These are phyloP conservation scores for Trichogramma dendrolimi DNA, from an alignment of 2,888 invertebrate genomes.

Conservation along the genomic window DNA sequence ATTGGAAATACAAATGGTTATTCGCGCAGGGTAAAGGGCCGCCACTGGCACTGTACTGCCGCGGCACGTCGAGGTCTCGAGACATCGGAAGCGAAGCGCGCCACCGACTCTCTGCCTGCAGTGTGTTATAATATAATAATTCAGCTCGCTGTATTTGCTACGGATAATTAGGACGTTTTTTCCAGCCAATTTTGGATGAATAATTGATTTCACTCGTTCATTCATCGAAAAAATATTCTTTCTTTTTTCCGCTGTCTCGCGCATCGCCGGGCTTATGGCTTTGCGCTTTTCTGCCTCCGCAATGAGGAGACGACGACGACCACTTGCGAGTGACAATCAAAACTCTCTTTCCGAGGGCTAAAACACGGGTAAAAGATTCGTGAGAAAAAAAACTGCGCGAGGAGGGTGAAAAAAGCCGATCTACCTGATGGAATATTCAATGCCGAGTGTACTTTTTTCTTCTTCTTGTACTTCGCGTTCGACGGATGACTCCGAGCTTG, in stretches of 20 bases:
- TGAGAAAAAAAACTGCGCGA: background rate
- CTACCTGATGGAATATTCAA: conserved; percentile 49
- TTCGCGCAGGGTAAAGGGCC: conserved; percentile 46
- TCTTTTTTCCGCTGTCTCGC: conserved; percentile 6
- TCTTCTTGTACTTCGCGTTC: conserved; percentile 27
- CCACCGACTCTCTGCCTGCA: no score
- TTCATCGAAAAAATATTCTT: conserved; percentile 18
- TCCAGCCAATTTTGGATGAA: conserved; percentile 51
- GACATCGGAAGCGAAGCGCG: no score
- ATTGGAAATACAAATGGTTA: conserved; percentile 54
- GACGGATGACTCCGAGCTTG: conserved; percentile 24
- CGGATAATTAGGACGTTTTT: conserved; percentile 53
- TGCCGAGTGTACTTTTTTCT: conserved; percentile 16
- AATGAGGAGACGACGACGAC: conserved; percentile 25
- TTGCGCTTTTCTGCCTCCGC: conserved; percentile 10
- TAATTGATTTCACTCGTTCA: conserved; percentile 47
- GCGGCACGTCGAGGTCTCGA: no score
- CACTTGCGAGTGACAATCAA: conserved; percentile 50
- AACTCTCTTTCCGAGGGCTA: conserved; percentile 11
- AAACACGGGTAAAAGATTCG: no score
- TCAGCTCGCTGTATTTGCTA: conserved; percentile 50
- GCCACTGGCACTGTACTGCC: conserved; percentile 25
- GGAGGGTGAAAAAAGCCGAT: conserved; percentile 41
- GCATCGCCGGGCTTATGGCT: conserved; percentile 26
- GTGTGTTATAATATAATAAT: conserved; percentile 27